Conservation (phyloP, 2,888 invertebrate species). For the Carterocephalus palaemon region DNA sequence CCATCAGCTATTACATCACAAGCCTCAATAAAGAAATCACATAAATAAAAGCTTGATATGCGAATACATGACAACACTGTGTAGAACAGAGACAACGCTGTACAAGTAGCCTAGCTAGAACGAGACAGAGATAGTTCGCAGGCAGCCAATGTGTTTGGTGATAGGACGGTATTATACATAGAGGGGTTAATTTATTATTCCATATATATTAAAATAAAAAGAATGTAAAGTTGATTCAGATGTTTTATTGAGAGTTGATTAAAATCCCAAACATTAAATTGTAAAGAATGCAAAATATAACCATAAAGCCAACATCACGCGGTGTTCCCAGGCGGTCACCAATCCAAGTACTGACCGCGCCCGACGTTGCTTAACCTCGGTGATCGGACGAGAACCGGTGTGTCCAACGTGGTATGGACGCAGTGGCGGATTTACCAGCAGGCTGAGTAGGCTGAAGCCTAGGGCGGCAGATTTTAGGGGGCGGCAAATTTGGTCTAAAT, state of each 20-base stretch:
- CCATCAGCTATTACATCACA: conserved; percentile 20
- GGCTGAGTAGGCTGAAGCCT: no score
- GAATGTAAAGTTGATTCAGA: conserved; percentile 66
- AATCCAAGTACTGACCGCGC: conserved; percentile 55
- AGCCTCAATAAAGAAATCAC: conserved; percentile 13
- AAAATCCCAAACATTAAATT: no score
- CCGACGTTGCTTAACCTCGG: conserved; percentile 52
- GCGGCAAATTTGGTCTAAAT: no score
- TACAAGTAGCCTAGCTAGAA: conserved; percentile 41
- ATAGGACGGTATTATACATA: conserved; percentile 61
- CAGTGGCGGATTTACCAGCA: no score
- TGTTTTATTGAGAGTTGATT: conserved; percentile 68
- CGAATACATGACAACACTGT: conserved; percentile 16
- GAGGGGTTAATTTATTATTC: conserved; percentile 73
- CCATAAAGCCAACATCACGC: no score
- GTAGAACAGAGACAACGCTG: conserved; percentile 31
- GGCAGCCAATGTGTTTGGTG: conserved; percentile 64
- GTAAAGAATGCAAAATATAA: no score
- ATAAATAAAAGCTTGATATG: conserved; percentile 12
- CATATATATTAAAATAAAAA: conserved; percentile 74
- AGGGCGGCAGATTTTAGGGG: no score
- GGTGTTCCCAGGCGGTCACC: conserved; percentile 58
- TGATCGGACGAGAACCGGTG: conserved; percentile 53
- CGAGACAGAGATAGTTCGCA: conserved; percentile 55
- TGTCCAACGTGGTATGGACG: conserved; percentile 49